Evolutionary conservation across 2,113 vertebrate genomes (phyloP).

Genomic region (Rattus rattus): DNA sequence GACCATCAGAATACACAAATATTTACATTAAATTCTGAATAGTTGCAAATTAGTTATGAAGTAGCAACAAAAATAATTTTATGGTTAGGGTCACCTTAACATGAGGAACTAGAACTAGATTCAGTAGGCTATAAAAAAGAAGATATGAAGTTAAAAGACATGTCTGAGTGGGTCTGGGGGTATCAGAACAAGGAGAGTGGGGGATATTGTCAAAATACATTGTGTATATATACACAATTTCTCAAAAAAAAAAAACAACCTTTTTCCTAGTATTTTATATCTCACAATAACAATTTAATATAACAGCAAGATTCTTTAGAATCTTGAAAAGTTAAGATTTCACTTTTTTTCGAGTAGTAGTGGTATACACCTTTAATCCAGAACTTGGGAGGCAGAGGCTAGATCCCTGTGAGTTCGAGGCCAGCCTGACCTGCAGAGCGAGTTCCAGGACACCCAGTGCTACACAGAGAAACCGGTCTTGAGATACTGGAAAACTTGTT

Average conservation of each 20-base stretch:
- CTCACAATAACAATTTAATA: conserved; percentile 9
- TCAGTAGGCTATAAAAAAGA: background rate
- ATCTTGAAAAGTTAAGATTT: conserved; percentile 8
- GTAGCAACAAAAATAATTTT: background rate
- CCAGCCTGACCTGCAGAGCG: background rate
- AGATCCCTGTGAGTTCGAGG: background rate
- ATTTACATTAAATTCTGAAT: too few species aligned
- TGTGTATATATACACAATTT: background rate
- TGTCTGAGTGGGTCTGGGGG: background rate
- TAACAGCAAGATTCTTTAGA: conserved; percentile 40
- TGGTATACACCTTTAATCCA: background rate
- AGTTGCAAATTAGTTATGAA: too few species aligned
- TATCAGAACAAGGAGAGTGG: background rate
- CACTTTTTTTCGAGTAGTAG: background rate
- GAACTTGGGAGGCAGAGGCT: background rate
- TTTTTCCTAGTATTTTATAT: conserved; percentile 18
- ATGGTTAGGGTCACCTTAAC: background rate
- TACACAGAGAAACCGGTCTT: background rate
- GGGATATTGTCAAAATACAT: background rate
- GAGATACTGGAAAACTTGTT: background rate
- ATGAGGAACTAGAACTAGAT: background rate
- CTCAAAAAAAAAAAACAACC: background rate
- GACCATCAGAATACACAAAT: too few species aligned
- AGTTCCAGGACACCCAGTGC: background rate
- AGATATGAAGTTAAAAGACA: background rate